Percentiles rank a stretch among this genome's conserved stretches.
Conservation (phyloP, 2,113 vertebrate species). For the Meriones unguiculatus region DNA sequence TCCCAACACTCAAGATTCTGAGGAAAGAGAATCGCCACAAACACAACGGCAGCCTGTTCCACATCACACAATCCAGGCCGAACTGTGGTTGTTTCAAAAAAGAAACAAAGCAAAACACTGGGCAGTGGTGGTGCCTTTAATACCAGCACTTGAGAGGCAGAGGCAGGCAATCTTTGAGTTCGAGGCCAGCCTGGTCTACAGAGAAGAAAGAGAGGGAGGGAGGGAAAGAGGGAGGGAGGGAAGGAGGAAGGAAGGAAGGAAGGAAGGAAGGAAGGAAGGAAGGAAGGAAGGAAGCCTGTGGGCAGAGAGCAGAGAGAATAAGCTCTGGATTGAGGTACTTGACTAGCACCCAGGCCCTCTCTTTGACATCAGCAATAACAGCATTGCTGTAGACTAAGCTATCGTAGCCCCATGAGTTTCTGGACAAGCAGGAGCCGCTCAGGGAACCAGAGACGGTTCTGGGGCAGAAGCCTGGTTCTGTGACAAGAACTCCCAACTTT, state of each 20-base stretch:
- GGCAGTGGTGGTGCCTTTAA: not conserved
- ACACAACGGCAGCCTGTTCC: too few relatives aligned
- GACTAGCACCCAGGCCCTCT: not conserved
- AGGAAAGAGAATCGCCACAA: not conserved
- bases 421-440: not conserved
- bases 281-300: not conserved
- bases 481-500: slow-evolving; percentile 17
- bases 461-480: slow-evolving; percentile 10
- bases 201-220: too few relatives aligned
- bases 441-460: not conserved
- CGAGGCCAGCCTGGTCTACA: not conserved
- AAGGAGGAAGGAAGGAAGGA: too few relatives aligned
- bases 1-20: not conserved
- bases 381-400: not conserved
- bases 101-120: not conserved
- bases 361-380: not conserved
- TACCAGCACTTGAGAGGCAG: not conserved
- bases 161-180: not conserved
- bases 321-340: not conserved
- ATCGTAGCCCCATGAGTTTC: accelerated
- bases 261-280: too few relatives aligned
- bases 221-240: too few relatives aligned
- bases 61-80: too few relatives aligned
- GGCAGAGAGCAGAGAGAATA: not conserved
- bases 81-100: too few relatives aligned